Percentiles rank a stretch among this genome's conserved stretches.
Conservation (phyloP, 2,113 vertebrate species). For the Chunga burmeisteri region DNA sequence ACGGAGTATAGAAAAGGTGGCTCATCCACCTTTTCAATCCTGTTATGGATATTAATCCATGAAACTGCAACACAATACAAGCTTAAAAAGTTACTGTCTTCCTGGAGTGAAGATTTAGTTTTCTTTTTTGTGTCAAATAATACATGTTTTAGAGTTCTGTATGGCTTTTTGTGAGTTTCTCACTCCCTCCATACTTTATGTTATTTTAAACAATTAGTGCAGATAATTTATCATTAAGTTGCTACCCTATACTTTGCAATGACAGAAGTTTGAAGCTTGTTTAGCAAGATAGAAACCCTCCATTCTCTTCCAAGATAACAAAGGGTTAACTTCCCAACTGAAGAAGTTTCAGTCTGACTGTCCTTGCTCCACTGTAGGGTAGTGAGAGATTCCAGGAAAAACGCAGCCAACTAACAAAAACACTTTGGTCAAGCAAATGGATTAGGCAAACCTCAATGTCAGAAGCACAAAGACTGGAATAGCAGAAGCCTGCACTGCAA, state of each 20-base stretch:
- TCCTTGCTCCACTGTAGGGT: slow-evolving; percentile 28
- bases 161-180: neutral
- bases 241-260: neutral
- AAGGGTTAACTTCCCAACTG: slow-evolving; percentile 15
- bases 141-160: neutral
- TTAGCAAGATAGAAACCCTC: neutral
- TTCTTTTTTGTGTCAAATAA: neutral
- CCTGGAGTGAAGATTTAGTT: neutral
- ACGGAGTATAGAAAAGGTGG: neutral
- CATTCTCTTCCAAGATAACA: neutral
- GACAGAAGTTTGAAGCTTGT: neutral
- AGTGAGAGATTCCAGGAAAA: slow-evolving; percentile 22
- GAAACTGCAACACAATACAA: neutral
- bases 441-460: slow-evolving; percentile 8
- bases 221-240: neutral
- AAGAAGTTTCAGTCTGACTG: neutral
- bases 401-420: slow-evolving; percentile 37
- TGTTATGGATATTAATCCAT: neutral
- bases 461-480: neutral
- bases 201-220: neutral
- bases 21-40: neutral
- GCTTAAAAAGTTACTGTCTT: neutral
- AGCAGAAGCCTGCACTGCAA: neutral
- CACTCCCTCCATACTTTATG: neutral
- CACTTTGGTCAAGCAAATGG: neutral